Base-by-base conservation (phyloP, 2,113 vertebrate genomes). In the Triplophysa dalaica region DNA sequence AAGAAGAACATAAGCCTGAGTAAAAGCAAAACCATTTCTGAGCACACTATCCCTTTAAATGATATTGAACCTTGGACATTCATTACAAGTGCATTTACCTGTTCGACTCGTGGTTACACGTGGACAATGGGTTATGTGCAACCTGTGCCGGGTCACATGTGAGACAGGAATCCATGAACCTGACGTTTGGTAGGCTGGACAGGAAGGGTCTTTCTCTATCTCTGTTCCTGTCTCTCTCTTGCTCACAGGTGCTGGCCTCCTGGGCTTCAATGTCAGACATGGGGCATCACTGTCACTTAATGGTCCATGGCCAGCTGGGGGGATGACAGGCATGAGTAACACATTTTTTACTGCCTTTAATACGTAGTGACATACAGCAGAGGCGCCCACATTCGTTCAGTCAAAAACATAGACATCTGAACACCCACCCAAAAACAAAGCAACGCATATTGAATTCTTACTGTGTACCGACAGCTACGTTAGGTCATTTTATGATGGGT, bases 291-390 rank as follows among this genome's bases (percentile, higher is more conserved):
- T 83, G 84, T 85, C 82, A 85, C 62, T 79, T 79, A 56, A 62
- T 12, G 43, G 29, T 48, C 72, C 54, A 61, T 81, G 80, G 45
- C 54, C 70, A 78, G 73, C 82, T 63, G 14, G 74, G 26, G 60
- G 56, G 80, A 72, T 78, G 84, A 80, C 81, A 82, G 74, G 77
- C 74, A 29, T 81, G 78, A 83, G 81, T 74, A 83, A 85, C 84
- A 68, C 60, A 38, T 76, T 79, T 72, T 65, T 80, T 73, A 72
- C 63, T 70, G 48, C 83, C 43, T 76, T 82, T 82, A 73, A 84
- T 80, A 77, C 70, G 33, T 54, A 61, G 52, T 79, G 82, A 82
- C 77, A 68, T 58, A 70, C 41, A 66, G 62, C 2, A 50, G 74
- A 73, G 21, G 66, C 21, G 43, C 26, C 38, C 74, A 67, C 73